Percentiles rank a stretch among this genome's conserved stretches.
phyloP scores from a whole-genome alignment of 1,140 invertebrate species.

The Pogonognathellus flavescens region DNA sequence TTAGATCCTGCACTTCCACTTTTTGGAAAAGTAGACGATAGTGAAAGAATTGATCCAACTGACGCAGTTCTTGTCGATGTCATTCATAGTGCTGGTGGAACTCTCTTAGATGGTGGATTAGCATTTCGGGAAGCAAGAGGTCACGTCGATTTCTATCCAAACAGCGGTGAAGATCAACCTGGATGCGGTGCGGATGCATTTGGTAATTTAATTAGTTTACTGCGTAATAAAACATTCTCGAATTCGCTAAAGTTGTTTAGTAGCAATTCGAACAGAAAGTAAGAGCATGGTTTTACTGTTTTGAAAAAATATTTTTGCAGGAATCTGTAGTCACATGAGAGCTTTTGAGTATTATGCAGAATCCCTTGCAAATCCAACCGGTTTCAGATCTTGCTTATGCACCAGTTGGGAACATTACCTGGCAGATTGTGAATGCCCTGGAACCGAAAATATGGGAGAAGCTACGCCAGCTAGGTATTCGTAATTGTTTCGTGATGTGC shows the following conservation, averaged over 20 bases:
- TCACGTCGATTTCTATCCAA: neutral
- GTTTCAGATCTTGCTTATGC: slow-evolving; percentile 64
- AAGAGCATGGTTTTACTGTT: too few relatives aligned
- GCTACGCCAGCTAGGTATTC: neutral
- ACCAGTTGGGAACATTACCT: slow-evolving; percentile 57
- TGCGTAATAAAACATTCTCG: too few relatives aligned
- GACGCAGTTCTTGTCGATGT: slow-evolving; percentile 76
- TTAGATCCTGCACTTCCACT: slow-evolving; percentile 61
- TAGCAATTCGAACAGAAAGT: too few relatives aligned
- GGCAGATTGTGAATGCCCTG: slow-evolving; percentile 56
- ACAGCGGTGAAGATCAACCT: slow-evolving; percentile 57
- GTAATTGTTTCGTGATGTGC: too few relatives aligned
- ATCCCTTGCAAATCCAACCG: slow-evolving; percentile 68
- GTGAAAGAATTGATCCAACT: slow-evolving; percentile 74
- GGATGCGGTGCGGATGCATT: slow-evolving; percentile 58
- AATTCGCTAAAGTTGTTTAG: too few relatives aligned
- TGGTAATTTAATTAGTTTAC: too few relatives aligned
- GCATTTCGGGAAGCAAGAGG: slow-evolving; percentile 73
- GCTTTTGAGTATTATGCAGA: slow-evolving; percentile 70
- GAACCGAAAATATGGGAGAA: slow-evolving; percentile 62
- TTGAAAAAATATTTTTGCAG: too few relatives aligned
- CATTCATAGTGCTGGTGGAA: slow-evolving; percentile 76
- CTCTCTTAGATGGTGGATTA: slow-evolving; percentile 57
- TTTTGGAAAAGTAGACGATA: slow-evolving; percentile 53
- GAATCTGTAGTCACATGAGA: slow-evolving; percentile 68